Evolutionary conservation across 1,140 invertebrate species (phyloP).

Genomic region (Pseudomyrmex pallidus): DNA sequence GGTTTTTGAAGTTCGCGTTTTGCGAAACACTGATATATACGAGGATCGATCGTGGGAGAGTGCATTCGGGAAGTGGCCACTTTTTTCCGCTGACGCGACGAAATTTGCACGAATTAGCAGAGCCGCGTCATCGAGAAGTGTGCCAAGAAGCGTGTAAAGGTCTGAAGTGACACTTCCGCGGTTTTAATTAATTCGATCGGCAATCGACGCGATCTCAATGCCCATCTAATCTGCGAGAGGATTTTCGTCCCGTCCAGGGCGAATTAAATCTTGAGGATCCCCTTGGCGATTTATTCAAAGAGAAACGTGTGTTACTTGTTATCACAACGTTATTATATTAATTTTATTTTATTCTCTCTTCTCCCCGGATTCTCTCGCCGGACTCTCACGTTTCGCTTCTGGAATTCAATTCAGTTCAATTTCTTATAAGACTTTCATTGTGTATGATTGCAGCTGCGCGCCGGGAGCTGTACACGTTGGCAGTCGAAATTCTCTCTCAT

Average conservation of each 20-base stretch:
- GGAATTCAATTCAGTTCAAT: slow-evolving; percentile 13
- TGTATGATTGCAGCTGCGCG: background rate
- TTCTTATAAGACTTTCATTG: slow-evolving; percentile 34
- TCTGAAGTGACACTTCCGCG: background rate
- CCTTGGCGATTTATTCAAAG: too few relatives aligned
- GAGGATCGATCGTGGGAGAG: background rate
- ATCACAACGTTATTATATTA: too few relatives aligned
- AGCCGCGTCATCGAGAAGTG: background rate
- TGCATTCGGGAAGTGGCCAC: background rate
- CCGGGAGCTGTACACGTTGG: background rate
- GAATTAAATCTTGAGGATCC: too few relatives aligned
- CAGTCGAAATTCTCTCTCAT: slow-evolving; percentile 14
- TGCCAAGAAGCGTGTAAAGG: background rate
- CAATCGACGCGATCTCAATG: too few relatives aligned
- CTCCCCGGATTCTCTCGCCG: background rate
- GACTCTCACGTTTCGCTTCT: background rate
- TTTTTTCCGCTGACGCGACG: slow-evolving; percentile 39
- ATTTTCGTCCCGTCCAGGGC: too few relatives aligned
- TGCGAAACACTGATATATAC: background rate
- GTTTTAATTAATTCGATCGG: background rate
- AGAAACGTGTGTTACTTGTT: too few relatives aligned
- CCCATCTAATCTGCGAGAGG: too few relatives aligned
- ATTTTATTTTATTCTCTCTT: background rate
- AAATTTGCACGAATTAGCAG: slow-evolving; percentile 36
- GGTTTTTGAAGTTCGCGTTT: background rate